Base-by-base conservation (phyloP, 2,797 vertebrate genomes). In the Anabacerthia variegaticeps region DNA sequence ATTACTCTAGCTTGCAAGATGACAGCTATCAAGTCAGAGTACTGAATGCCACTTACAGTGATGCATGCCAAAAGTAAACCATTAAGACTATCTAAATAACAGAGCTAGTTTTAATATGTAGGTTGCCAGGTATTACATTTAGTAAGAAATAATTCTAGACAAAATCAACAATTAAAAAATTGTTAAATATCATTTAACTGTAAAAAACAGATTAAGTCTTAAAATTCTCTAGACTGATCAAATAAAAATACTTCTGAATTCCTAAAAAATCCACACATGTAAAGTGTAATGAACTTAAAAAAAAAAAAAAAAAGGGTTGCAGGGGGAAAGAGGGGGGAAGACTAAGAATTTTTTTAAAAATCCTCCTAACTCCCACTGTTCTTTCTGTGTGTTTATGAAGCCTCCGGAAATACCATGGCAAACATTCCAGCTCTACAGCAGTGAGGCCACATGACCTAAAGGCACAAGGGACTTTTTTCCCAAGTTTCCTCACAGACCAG, bases 331-430 rank as follows among this genome's bases (percentile, higher is more conserved):
- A 3, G 23, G 30, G 3, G 17, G 4, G 3, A 0, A 1, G 10
- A 39, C 58, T 3, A 37, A 30, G 55, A 72, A 28, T 77, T 58
- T 84, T 75, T 54, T 3, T 0, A 19, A 1, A 54, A 76, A 41
- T n/a, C 56, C 34, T 85, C 58, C 59, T 58, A 49, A 52, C 51
- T 30, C 30, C 41, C 36, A 48, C 54, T 41, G 62, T 82, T 94
- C 76, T 65, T 76, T 71, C 69, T 74, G 51, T 51, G 61, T 98
- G 98, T 98, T 98, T 98, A 98, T 93, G 83, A 97, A 98, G 97
- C 96, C 97, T 98, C 98, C 98, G 98, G 98, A 98, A 98, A 98
- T 98, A 98, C 98, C 98, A 98, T 59, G 95, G 98, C 97, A 97
- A 97, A 97, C 98, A 98, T 96, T 96, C 97, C 97, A 97, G 97